Percentiles rank a stretch among this genome's conserved stretches.
These are phyloP conservation scores for Periophthalmodon schlosseri DNA, from an alignment of 2,113 vertebrate species.

Conservation along the genomic window DNA sequence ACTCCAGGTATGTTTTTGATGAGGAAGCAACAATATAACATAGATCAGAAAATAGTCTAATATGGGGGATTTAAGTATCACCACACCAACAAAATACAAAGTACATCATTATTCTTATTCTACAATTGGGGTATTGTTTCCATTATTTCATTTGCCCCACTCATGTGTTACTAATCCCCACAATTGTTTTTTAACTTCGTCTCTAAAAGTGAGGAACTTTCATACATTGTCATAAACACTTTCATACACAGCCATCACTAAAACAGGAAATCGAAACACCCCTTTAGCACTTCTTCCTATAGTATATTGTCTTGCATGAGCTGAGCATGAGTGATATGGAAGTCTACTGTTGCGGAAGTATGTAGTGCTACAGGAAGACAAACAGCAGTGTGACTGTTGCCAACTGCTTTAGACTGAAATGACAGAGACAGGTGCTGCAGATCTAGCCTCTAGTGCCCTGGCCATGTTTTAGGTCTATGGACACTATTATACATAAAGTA, in stretches of 20 bases:
- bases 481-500: conserved; percentile 17
- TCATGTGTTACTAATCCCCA: background rate
- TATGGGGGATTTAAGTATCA: too few species aligned
- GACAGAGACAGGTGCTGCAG: conserved; percentile 72
- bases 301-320: background rate
- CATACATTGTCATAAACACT: background rate
- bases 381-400: conserved; percentile 53
- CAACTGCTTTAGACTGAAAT: conserved; percentile 63
- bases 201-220: background rate
- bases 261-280: background rate
- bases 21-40: too few species aligned
- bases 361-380: conserved; percentile 24
- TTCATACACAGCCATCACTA: background rate
- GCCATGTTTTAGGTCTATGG: conserved; percentile 7
- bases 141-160: background rate
- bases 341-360: conserved; percentile 21
- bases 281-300: background rate
- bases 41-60: too few species aligned
- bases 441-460: conserved; percentile 15
- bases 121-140: too few species aligned
- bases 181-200: background rate
- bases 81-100: too few species aligned
- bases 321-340: background rate
- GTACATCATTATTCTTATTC: too few species aligned
- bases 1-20: too few species aligned